Evolutionary conservation across 2,113 vertebrate species (phyloP), one percentile per base, ranked within the genome.

Genomic region (Vicugna pacos): DNA sequence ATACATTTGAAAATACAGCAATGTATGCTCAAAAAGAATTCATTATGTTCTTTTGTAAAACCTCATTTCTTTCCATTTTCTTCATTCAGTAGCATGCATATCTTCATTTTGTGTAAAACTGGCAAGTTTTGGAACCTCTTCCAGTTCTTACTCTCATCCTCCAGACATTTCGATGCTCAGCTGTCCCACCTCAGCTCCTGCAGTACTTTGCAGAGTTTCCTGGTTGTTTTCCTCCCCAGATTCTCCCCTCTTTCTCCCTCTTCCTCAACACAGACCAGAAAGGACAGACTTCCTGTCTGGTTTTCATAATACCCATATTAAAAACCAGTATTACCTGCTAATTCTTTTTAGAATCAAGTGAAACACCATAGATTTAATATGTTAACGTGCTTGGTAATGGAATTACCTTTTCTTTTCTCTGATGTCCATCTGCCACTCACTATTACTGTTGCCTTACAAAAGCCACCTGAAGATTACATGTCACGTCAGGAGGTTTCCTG

Each of bases 351-450:
- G 60, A 72, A 14, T 30, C 13, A 16, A 13, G 32, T 46, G 79
- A 62, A 52, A 56, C 12, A 42, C 30, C 30, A 24, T 32, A 65
- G 32, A 16, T 72, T 60, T 83, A 87, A 12, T 3, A 30, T 17
- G 14, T 69, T 35, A 83, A 8, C 48, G 19, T 56, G 12, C 24
- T 69, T 77, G 30, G 20, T 58, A 17, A 52, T 38, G 46, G 26
- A 26, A 30, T 85, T 90, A 73, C 14, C 16, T 58, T 81, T 70
- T 60, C n/a, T 73, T 79, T 26, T 48, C 83, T 89, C 24, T n/a
- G 38, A 42, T 15, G 81, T 7, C 58, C n/a, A 42, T 13, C 17
- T 75, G 54, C 20, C 42, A 42, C 48, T 54, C 32, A 56, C 12
- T 38, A 15, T 72, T 89, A 15, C 76, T 60, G 9, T 76, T 70